Evolutionary conservation across 2,797 vertebrate species (phyloP).

Genomic region (Mormyrus proboscirostris): DNA sequence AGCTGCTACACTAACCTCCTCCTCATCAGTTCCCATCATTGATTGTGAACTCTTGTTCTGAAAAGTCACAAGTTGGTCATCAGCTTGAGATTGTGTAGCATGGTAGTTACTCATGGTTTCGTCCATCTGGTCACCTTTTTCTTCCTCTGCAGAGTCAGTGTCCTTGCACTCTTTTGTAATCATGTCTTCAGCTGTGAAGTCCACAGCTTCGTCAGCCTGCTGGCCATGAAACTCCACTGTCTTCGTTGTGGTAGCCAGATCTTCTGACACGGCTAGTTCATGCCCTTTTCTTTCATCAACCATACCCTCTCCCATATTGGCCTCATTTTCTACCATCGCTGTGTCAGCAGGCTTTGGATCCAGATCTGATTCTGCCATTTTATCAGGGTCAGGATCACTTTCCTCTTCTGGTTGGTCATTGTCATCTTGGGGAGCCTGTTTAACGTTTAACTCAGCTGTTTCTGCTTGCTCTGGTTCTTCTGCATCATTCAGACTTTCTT

Average conservation of each 20-base stretch:
- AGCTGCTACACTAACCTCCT: slow-evolving; percentile 4
- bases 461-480: not conserved
- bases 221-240: not conserved
- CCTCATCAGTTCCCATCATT: slow-evolving; percentile 14
- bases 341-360: slow-evolving; percentile 33
- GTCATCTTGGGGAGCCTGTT: slow-evolving; percentile 13
- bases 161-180: not conserved
- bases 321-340: slow-evolving; percentile 39
- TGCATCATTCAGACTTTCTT: slow-evolving; percentile 18
- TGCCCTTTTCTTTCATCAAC: not conserved
- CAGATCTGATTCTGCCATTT: slow-evolving; percentile 21
- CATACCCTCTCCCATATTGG: slow-evolving; percentile 6
- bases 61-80: slow-evolving; percentile 1
- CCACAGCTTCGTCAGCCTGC: not conserved
- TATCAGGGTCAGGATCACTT: not conserved
- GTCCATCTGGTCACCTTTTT: slow-evolving; percentile 18
- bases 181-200: not conserved
- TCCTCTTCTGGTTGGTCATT: not conserved
- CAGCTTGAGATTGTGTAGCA: slow-evolving; percentile 22
- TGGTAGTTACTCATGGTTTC: slow-evolving; percentile 33
- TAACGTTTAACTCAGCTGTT: not conserved
- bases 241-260: not conserved
- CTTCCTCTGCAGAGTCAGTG: slow-evolving; percentile 42
- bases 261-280: slow-evolving; percentile 8
- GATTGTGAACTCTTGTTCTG: not conserved